A percentile compares a stretch with the other conserved stretches of the same genome.
Conservation (phyloP, 92 coral and sea anemone species). For the Heteractis magnifica region DNA sequence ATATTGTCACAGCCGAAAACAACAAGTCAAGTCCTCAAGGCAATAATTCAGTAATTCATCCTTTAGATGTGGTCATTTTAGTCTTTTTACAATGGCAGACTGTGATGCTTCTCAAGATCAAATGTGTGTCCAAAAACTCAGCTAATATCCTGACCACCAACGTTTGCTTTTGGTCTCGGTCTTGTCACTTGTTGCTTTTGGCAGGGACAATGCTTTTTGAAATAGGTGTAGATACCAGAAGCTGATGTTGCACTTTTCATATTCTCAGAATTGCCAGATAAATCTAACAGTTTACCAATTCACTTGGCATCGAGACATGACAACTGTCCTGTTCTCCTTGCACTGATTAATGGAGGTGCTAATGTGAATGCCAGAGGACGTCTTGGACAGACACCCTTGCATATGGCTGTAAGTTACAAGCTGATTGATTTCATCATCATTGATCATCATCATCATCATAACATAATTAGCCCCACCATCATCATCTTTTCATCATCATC, state of each 20-base stretch:
- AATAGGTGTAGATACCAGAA: too few species aligned
- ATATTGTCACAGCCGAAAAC: too few species aligned
- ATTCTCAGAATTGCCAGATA: constrained; percentile 69
- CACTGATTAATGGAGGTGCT: constrained; percentile 87
- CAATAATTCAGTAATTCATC: too few species aligned
- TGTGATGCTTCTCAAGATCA: too few species aligned
- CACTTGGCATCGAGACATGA: constrained; percentile 84
- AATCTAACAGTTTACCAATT: constrained; percentile 68
- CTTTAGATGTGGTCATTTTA: too few species aligned
- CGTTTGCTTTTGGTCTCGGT: too few species aligned
- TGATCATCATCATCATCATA: not conserved
- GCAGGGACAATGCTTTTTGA: too few species aligned
- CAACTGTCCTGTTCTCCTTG: constrained; percentile 72
- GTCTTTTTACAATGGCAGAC: too few species aligned
- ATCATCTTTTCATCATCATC: not conserved
- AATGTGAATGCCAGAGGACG: constrained; percentile 82
- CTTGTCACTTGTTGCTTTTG: too few species aligned
- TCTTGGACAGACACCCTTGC: constrained; percentile 87
- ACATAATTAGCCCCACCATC: not conserved
- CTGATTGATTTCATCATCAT: not conserved
- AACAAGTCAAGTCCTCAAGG: too few species aligned
- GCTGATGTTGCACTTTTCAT: not conserved
- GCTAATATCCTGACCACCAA: too few species aligned
- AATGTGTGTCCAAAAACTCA: too few species aligned
- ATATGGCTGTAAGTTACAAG: constrained; percentile 69